A percentile compares a stretch with the other conserved stretches of the same genome.
Evolutionary conservation across 53 echinoderm and acorn worm genomes (phyloP).

Genomic region (Crossaster papposus): DNA sequence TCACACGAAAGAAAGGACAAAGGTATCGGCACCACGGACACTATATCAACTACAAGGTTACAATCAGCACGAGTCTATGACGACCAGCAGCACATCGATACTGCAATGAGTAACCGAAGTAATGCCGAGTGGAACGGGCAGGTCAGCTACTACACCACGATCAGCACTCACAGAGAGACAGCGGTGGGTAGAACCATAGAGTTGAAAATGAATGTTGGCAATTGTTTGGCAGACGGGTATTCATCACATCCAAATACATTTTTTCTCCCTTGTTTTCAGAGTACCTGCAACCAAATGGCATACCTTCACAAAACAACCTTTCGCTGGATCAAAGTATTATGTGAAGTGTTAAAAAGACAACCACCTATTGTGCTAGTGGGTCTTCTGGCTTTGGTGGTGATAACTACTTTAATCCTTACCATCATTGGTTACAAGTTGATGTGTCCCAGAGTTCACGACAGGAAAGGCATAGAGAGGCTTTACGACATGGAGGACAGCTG

Average conservation of each 20-base stretch:
- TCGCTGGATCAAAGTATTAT: conserved; percentile 29
- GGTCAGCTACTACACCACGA: neutral
- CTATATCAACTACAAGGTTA: neutral
- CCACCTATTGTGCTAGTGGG: conserved; percentile 15
- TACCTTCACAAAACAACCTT: conserved; percentile 22
- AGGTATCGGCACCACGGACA: neutral
- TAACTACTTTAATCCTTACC: conserved; percentile 32
- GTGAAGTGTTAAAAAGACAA: neutral
- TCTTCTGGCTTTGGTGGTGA: conserved; percentile 8
- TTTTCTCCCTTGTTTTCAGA: neutral
- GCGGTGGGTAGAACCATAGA: neutral
- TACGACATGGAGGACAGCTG: conserved; percentile 56
- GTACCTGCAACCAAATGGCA: conserved; percentile 11
- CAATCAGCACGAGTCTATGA: neutral
- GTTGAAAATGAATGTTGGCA: neutral
- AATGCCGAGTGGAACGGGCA: neutral
- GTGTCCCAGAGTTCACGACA: conserved; percentile 23
- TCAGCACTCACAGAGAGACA: neutral
- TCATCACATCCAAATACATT: neutral
- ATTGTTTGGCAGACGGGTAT: neutral
- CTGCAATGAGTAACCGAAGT: neutral
- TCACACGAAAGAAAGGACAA: neutral
- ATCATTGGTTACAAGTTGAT: conserved; percentile 31
- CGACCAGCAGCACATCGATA: neutral
- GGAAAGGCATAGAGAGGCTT: conserved; percentile 43